Conservation (phyloP, 2,888 invertebrate species). For the Aphodius sticticus region DNA sequence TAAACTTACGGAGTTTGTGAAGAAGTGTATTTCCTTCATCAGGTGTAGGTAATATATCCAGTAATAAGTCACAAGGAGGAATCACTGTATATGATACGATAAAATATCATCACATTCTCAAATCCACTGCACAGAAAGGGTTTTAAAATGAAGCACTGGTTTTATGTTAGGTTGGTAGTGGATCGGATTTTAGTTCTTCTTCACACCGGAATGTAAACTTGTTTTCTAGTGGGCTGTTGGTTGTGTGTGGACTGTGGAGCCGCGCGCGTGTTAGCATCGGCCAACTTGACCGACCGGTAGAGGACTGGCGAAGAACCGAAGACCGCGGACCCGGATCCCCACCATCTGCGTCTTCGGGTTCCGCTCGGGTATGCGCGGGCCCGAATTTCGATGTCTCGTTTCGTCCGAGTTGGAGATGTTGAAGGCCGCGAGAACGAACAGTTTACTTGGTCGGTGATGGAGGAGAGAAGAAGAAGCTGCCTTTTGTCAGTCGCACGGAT, state of each 20-base stretch:
- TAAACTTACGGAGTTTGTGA: not conserved
- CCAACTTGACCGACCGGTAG: slow-evolving; percentile 9
- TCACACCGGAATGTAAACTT: slow-evolving; percentile 18
- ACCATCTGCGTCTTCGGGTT: slow-evolving; percentile 14
- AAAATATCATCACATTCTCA: not conserved
- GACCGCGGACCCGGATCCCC: slow-evolving; percentile 6
- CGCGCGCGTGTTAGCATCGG: not conserved
- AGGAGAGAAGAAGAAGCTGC: not conserved
- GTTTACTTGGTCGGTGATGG: not conserved
- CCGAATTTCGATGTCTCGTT: slow-evolving; percentile 11
- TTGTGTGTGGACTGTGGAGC: not conserved
- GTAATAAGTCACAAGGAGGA: no score
- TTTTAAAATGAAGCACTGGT: not conserved
- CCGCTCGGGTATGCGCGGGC: slow-evolving; percentile 16
- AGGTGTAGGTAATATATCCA: no score
- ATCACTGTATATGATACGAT: no score
- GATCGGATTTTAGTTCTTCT: slow-evolving; percentile 11
- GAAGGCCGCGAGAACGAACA: slow-evolving; percentile 8
- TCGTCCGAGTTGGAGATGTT: not conserved
- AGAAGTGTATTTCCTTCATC: no score
- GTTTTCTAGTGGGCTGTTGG: not conserved
- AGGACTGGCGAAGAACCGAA: slow-evolving; percentile 23
- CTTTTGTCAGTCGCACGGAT: no score
- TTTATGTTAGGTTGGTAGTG: not conserved
- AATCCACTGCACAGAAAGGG: not conserved